phyloP scores from a whole-genome alignment of 2,888 invertebrate genomes.

The Ophion obscuratus region DNA sequence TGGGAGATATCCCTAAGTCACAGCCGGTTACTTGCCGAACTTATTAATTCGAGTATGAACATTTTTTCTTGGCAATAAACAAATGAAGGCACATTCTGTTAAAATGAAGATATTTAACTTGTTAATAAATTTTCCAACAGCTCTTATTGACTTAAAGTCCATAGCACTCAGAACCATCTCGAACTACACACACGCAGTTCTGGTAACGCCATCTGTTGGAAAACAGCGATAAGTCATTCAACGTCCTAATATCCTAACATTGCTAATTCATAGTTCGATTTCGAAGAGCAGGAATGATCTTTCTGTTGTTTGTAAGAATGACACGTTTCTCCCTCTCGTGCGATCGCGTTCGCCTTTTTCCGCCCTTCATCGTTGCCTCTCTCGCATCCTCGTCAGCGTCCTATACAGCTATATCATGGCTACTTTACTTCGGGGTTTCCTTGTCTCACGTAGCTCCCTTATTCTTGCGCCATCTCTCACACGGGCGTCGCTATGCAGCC shows the following conservation, averaged over 20 bases:
- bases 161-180: no score
- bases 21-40: no score
- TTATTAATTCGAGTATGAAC: no score
- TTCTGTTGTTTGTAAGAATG: not conserved
- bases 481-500: constrained; percentile 37
- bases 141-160: no score
- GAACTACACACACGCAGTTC: no score
- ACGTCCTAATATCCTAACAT: not conserved
- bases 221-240: no score
- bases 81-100: no score
- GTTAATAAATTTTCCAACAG: no score
- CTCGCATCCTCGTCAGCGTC: constrained; percentile 63
- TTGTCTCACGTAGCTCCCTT: constrained; percentile 36
- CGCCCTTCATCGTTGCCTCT: constrained; percentile 67
- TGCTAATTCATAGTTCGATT: constrained; percentile 18
- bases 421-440: constrained; percentile 63
- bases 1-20: no score
- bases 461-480: constrained; percentile 44
- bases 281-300: not conserved
- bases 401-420: constrained; percentile 17
- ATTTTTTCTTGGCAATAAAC: no score
- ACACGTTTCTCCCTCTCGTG: constrained; percentile 43
- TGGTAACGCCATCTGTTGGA: no score
- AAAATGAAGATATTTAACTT: no score
- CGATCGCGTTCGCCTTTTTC: constrained; percentile 38